Evolutionary conservation across 2,797 vertebrate species (phyloP).

Genomic region (Hybognathus amarus): DNA sequence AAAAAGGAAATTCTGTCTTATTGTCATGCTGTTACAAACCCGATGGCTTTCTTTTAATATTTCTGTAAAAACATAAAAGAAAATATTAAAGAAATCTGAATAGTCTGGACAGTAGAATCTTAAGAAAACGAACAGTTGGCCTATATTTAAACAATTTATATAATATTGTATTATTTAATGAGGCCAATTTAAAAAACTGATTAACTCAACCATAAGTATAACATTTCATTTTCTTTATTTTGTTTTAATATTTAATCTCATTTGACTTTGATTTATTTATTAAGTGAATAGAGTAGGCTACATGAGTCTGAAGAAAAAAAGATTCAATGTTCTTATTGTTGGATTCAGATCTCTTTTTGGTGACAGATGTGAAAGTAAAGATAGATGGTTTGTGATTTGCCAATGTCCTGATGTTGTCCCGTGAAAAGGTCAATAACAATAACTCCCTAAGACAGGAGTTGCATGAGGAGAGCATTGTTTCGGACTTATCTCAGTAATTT

Average conservation of each 20-base stretch:
- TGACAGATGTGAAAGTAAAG: conserved; percentile 8
- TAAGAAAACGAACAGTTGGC: background rate
- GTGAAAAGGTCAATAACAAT: conserved; percentile 43
- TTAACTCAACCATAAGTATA: background rate
- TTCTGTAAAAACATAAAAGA: background rate
- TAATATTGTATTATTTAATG: background rate
- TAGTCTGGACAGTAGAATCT: background rate
- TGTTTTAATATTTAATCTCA: background rate
- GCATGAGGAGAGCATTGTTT: conserved; percentile 24
- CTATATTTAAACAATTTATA: background rate
- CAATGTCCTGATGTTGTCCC: conserved; percentile 13
- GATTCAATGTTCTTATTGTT: background rate
- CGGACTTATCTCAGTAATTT: conserved; percentile 39
- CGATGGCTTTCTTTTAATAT: background rate
- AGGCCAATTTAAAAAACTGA: too few relatives aligned
- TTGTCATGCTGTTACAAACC: background rate
- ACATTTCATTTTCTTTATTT: background rate
- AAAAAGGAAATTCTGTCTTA: background rate
- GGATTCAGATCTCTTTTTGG: conserved; percentile 1
- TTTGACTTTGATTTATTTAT: background rate
- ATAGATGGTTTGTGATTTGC: conserved; percentile 12
- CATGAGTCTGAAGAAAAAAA: background rate
- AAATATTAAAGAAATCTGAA: background rate
- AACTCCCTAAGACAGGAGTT: conserved; percentile 32
- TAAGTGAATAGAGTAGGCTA: background rate